Evolutionary conservation across 1,140 invertebrate genomes (phyloP), one percentile per base, ranked within the genome.

Genomic region (Bilobella aurantiaca): DNA sequence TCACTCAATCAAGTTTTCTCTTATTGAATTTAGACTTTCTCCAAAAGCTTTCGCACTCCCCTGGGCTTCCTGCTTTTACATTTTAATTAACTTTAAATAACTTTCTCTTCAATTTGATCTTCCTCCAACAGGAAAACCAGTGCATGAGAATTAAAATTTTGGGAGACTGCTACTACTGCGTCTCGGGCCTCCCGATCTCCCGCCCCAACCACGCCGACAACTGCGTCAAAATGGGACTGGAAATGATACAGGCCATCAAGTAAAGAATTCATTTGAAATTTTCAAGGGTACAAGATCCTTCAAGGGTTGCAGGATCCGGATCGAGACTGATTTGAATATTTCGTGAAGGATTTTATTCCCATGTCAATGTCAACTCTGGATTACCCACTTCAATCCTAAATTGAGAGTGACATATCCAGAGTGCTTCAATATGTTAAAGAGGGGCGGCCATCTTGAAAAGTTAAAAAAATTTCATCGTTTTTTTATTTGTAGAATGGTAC

Each of bases 191-290:
- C 58, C 93, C 93, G 1, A 87, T 96, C 34, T 90, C 91, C 0
- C 78, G 93, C 56, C 88, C 89, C 12, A 94, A 96, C 81, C 93
- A 96, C 75, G 93, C 93, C 1, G 90, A 89, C 75, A 96, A 94
- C 78, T 96, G 93, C 75, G 93, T 96, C 66, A 93, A 93, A 73
- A 96, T 97, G 93, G 94, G 93, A 1, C 79, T 96, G 53, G 88
- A 93, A 77, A 97, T 97, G 93, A 96, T 96, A 67, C 89, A 95
- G 73, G 91, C 92, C 30, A 97, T 98, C 74, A 84, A 88, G 90
- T 92, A 79, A 81, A 79, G 30, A 28, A 42, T n/a, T 42, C n/a
- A 42, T 42, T 12, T 12, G 37, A 42, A 42, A n/a, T n/a, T n/a
- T n/a, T n/a, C n/a, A n/a, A n/a, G n/a, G n/a, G n/a, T n/a, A n/a